A percentile compares a stretch with the other conserved stretches of the same genome.
Conservation (phyloP, 1,140 invertebrate genomes). For the Saccostrea glomerata region DNA sequence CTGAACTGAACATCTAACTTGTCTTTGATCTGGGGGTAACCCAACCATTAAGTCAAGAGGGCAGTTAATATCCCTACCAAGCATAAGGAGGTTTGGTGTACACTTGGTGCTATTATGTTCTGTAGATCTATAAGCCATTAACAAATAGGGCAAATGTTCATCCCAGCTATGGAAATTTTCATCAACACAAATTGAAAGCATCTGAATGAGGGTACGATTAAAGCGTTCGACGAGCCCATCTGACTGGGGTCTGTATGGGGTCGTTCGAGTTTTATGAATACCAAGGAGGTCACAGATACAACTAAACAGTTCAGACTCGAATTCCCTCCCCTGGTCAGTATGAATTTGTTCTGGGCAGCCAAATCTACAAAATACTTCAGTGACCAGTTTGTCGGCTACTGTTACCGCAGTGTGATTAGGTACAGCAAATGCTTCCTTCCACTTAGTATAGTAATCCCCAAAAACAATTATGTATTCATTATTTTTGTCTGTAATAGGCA, state of each 20-base stretch:
- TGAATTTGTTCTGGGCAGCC: constrained; percentile 75
- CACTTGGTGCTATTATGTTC: constrained; percentile 52
- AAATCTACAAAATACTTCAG: constrained; percentile 64
- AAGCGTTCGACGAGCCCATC: constrained; percentile 65
- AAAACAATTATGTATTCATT: constrained; percentile 31
- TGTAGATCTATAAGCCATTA: constrained; percentile 47
- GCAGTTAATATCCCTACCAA: constrained; percentile 49
- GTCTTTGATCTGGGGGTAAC: neutral
- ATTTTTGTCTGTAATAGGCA: neutral
- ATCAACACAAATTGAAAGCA: constrained; percentile 47
- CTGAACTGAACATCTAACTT: constrained; percentile 3
- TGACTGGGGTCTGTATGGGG: constrained; percentile 59
- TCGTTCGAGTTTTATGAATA: constrained; percentile 59
- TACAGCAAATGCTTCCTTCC: constrained; percentile 21
- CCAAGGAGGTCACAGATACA: constrained; percentile 54
- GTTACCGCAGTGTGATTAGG: neutral
- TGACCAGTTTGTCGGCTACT: constrained; percentile 59
- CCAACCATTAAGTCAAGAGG: neutral
- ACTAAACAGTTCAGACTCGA: constrained; percentile 60
- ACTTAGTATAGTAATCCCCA: constrained; percentile 21
- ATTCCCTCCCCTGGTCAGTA: constrained; percentile 74
- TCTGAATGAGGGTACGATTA: constrained; percentile 58
- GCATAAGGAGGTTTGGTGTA: constrained; percentile 50
- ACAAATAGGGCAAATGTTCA: constrained; percentile 50
- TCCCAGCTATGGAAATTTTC: constrained; percentile 58